phyloP scores from a whole-genome alignment of 2,113 vertebrate genomes.

The Hemicordylus capensis region DNA sequence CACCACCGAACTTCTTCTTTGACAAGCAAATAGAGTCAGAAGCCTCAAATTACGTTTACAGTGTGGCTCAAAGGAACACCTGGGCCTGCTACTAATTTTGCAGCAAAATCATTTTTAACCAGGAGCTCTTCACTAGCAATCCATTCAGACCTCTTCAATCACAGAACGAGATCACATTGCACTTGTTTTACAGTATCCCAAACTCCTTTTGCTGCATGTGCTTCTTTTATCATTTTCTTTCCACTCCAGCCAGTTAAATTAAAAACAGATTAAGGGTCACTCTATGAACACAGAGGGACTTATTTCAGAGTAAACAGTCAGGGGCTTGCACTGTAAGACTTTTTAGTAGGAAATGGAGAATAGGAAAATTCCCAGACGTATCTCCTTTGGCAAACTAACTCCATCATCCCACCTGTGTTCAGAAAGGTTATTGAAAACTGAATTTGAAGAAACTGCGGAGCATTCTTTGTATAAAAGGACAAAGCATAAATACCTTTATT shows the following conservation, averaged over 20 bases:
- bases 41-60: background rate
- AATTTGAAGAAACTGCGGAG: background rate
- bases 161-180: background rate
- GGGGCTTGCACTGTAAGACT: background rate
- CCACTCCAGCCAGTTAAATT: background rate
- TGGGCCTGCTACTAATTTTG: fast-evolving
- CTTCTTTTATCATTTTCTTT: background rate
- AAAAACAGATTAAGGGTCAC: background rate
- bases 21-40: background rate
- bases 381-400: background rate
- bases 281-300: background rate
- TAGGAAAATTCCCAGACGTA: background rate
- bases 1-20: too few relatives aligned
- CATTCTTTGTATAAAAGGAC: background rate
- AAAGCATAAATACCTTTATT: background rate
- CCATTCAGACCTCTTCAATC: background rate
- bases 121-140: constrained; percentile 19
- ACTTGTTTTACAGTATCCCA: background rate
- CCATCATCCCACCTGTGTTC: background rate
- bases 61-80: constrained; percentile 22
- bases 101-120: constrained; percentile 6
- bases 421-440: constrained; percentile 19
- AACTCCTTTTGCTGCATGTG: too few relatives aligned
- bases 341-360: background rate
- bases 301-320: background rate